These are phyloP conservation scores for Anthoptus insignis DNA, from an alignment of 2,888 invertebrate species.

Conservation along the genomic window DNA sequence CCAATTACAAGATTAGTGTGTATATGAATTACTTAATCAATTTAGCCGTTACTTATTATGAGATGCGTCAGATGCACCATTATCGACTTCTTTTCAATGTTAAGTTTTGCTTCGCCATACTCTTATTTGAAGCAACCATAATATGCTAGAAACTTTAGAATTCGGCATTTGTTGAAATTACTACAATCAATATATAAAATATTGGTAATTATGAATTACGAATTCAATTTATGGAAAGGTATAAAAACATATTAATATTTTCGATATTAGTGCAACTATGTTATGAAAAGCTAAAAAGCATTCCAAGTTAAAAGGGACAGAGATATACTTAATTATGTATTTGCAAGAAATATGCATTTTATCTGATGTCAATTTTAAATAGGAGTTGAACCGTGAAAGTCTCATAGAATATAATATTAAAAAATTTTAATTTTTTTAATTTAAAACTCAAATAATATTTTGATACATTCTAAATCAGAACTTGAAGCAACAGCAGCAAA, in stretches of 20 bases:
- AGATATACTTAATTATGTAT: not conserved
- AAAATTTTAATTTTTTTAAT: too few relatives aligned
- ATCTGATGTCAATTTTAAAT: too few relatives aligned
- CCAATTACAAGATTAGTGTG: not conserved
- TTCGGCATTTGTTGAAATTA: not conserved
- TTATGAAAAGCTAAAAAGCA: conserved; percentile 69
- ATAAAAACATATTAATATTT: not conserved
- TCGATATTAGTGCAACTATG: conserved; percentile 40
- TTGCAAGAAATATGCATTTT: too few relatives aligned
- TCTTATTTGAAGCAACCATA: not conserved
- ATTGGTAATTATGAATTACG: too few relatives aligned
- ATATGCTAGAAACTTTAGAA: too few relatives aligned
- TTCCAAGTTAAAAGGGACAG: conserved; percentile 30
- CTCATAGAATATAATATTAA: too few relatives aligned
- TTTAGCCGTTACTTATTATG: conserved; percentile 39
- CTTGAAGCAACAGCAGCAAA: too few relatives aligned
- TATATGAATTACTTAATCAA: conserved; percentile 30
- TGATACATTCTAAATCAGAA: too few relatives aligned
- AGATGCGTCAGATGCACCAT: conserved; percentile 40
- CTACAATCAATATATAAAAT: too few relatives aligned
- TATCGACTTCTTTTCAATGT: conserved; percentile 14
- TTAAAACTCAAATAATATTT: too few relatives aligned
- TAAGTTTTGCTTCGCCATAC: not conserved
- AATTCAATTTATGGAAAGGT: too few relatives aligned
- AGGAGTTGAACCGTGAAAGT: too few relatives aligned